Percentiles rank a stretch among this genome's conserved stretches.
These are phyloP conservation scores for Drosophila algonquin DNA, from an alignment of 2,888 invertebrate species.

Conservation along the genomic window DNA sequence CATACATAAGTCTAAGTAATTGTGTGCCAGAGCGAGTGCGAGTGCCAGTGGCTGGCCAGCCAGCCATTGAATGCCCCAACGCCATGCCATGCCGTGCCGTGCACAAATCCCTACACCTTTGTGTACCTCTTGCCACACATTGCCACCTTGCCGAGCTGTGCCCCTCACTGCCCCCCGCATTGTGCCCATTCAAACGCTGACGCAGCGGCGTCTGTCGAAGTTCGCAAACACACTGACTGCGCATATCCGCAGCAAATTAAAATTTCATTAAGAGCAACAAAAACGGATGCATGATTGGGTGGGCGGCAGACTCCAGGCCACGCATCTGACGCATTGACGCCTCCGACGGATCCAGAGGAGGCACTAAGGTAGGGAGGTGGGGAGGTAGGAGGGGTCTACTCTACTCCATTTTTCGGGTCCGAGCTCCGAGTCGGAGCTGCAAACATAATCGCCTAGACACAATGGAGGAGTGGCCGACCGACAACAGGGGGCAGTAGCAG, in stretches of 20 bases:
- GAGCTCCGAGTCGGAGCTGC: constrained; percentile 9
- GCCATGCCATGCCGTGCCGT: not conserved
- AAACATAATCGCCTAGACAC: constrained; percentile 34
- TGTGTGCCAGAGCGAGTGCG: constrained; percentile 56
- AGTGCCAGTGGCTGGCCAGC: constrained; percentile 13
- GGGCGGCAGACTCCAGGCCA: too few species aligned
- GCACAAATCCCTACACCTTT: not conserved
- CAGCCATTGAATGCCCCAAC: constrained; percentile 16
- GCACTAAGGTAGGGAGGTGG: too few species aligned
- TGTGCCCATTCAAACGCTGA: constrained; percentile 28
- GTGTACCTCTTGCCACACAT: not conserved
- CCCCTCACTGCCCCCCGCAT: not conserved
- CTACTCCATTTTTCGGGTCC: not conserved
- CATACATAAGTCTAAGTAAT: constrained; percentile 73
- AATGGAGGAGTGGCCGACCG: constrained; percentile 14
- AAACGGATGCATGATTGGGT: constrained; percentile 52
- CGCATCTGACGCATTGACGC: too few species aligned
- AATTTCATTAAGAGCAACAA: constrained; percentile 75
- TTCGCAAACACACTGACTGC: constrained; percentile 73
- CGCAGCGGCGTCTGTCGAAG: constrained; percentile 55
- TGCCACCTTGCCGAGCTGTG: not conserved
- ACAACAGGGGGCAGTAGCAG: not conserved
- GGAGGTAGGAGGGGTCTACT: not conserved
- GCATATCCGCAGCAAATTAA: constrained; percentile 81
- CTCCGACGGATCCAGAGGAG: too few species aligned